phyloP scores from a whole-genome alignment of 2,113 vertebrate genomes.

The Rhinogobius similis region DNA sequence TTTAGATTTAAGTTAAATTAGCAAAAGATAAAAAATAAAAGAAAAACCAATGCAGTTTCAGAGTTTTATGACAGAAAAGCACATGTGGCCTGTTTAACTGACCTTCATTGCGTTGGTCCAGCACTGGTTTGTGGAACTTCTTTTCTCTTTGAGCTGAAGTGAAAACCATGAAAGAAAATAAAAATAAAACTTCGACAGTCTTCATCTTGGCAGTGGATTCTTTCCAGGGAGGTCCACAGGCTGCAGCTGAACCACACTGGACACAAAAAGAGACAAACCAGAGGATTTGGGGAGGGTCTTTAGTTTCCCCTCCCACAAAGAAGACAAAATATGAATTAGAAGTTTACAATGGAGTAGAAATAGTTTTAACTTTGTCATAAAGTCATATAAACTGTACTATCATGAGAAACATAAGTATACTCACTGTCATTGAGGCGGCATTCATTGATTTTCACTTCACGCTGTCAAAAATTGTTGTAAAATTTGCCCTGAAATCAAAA shows the following conservation, averaged over 20 bases:
- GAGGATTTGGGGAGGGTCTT: background rate
- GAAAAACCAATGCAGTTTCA: no score
- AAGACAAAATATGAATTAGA: background rate
- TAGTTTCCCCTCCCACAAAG: background rate
- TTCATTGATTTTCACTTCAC: no score
- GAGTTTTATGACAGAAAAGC: no score
- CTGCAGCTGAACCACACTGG: background rate
- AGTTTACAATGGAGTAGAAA: background rate
- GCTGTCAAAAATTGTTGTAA: no score
- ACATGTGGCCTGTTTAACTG: background rate
- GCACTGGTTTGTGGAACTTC: conserved; percentile 31
- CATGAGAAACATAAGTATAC: background rate
- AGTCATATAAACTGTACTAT: background rate
- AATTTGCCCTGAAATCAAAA: no score
- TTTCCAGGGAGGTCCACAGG: background rate
- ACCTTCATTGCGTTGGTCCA: conserved; percentile 71
- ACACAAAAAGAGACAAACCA: background rate
- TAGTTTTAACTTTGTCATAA: background rate
- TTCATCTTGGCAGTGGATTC: conserved; percentile 58
- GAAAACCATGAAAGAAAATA: conserved; percentile 37
- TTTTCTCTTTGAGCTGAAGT: conserved; percentile 55
- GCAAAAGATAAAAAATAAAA: no score
- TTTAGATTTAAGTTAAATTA: background rate
- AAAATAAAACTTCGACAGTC: conserved; percentile 47
- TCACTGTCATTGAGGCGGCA: no score